Conservation (phyloP, 2,113 vertebrate species). For the Burhinus oedicnemus region DNA sequence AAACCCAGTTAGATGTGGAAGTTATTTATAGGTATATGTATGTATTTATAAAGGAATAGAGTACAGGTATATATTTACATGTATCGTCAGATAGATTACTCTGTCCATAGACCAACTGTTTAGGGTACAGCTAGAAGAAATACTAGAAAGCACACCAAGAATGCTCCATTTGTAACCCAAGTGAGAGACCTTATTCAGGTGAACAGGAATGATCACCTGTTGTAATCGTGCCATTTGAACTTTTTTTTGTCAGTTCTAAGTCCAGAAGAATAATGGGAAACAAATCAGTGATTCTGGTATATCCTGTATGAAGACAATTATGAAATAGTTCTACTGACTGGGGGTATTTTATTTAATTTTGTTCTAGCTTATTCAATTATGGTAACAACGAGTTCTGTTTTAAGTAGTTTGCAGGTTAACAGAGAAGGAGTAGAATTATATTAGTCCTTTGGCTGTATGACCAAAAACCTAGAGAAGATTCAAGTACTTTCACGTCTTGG, state of each 20-base stretch:
- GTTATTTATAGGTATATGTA: background rate
- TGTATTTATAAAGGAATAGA: background rate
- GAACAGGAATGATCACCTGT: background rate
- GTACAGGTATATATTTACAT: background rate
- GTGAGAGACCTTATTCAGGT: background rate
- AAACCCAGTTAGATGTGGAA: background rate
- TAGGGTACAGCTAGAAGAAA: background rate
- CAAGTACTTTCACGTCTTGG: background rate
- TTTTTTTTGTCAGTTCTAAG: background rate
- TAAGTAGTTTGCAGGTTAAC: background rate
- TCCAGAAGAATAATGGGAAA: background rate
- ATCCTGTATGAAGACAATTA: background rate
- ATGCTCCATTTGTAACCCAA: background rate
- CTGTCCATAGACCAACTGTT: background rate
- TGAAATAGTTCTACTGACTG: background rate
- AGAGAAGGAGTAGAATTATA: background rate
- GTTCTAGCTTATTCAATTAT: background rate
- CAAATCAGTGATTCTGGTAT: background rate
- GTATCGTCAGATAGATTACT: background rate
- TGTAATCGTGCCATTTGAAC: background rate
- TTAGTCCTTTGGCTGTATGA: background rate
- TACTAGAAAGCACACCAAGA: background rate
- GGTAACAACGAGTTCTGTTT: background rate
- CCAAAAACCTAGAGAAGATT: background rate
- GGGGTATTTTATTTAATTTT: conserved; percentile 13